These are phyloP conservation scores for Struthidea cinerea DNA, from an alignment of 2,113 vertebrate species.

Conservation along the genomic window DNA sequence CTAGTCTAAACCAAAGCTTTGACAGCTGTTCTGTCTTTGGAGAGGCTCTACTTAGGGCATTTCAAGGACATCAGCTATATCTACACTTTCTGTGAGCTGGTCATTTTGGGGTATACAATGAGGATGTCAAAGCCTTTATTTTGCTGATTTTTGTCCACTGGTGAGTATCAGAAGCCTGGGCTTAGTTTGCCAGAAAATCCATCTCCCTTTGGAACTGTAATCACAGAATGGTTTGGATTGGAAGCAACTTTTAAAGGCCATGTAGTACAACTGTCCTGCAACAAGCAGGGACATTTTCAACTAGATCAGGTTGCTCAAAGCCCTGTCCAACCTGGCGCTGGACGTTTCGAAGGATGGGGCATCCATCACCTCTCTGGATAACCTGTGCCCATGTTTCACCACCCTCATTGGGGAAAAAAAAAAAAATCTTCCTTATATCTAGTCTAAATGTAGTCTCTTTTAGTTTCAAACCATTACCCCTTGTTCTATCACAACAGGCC, in stretches of 20 bases:
- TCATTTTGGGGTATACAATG: not conserved
- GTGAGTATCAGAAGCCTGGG: not conserved
- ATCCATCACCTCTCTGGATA: not conserved
- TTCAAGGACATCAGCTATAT: not conserved
- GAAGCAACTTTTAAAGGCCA: not conserved
- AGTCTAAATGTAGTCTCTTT: not conserved
- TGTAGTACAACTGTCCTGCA: not conserved
- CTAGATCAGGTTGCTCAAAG: not conserved
- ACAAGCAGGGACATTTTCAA: not conserved
- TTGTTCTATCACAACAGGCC: no score
- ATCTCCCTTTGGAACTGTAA: not conserved
- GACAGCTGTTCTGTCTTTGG: not conserved
- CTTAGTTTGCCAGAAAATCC: not conserved
- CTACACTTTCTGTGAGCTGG: not conserved
- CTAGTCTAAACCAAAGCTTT: not conserved
- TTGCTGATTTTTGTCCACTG: not conserved
- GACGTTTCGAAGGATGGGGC: no score
- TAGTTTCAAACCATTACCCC: not conserved
- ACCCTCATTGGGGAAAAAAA: fast-evolving
- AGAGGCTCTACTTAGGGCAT: not conserved
- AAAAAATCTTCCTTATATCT: not conserved
- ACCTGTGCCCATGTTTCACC: not conserved
- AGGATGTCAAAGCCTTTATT: not conserved
- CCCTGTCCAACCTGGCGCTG: no score
- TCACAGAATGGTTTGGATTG: not conserved